phyloP scores from a whole-genome alignment of 2,113 vertebrate genomes.

The Carassius gibelio region DNA sequence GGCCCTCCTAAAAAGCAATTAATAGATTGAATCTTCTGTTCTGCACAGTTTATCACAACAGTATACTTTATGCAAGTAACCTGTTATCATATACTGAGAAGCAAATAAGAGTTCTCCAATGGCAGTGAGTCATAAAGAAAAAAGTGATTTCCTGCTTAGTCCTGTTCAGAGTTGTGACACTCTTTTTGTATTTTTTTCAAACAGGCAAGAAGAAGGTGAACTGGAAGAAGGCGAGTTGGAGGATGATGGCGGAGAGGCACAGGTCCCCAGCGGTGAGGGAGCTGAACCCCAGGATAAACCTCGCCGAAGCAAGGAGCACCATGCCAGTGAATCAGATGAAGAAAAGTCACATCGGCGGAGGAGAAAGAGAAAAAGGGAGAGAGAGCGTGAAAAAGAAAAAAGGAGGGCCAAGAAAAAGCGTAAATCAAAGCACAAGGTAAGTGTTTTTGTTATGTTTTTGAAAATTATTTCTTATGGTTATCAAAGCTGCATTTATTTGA shows the following conservation, averaged over 20 bases:
- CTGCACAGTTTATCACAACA: not conserved
- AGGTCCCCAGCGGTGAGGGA: slow-evolving; percentile 63
- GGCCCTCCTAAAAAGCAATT: not conserved
- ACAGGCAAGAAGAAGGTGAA: slow-evolving; percentile 88
- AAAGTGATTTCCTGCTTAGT: not conserved
- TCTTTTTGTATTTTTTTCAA: not conserved
- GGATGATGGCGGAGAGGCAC: slow-evolving; percentile 87
- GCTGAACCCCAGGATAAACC: slow-evolving; percentile 74
- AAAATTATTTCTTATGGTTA: not conserved
- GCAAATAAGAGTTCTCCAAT: not conserved
- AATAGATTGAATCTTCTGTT: not conserved
- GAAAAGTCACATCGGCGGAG: slow-evolving; percentile 86
- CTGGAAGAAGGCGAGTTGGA: slow-evolving; percentile 93
- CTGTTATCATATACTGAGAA: not conserved
- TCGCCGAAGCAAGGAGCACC: slow-evolving; percentile 76
- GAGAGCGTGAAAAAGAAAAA: slow-evolving; percentile 86
- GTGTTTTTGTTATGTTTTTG: slow-evolving; percentile 59
- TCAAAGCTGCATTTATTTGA: not conserved
- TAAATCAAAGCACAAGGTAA: slow-evolving; percentile 90
- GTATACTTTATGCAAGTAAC: not conserved
- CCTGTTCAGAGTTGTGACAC: not conserved
- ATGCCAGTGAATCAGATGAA: slow-evolving; percentile 82
- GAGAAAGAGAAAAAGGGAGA: slow-evolving; percentile 87
- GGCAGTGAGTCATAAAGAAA: not conserved
- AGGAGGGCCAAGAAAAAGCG: slow-evolving; percentile 85